phyloP scores from a whole-genome alignment of 2,113 vertebrate genomes.

The Salvelinus alpinus region DNA sequence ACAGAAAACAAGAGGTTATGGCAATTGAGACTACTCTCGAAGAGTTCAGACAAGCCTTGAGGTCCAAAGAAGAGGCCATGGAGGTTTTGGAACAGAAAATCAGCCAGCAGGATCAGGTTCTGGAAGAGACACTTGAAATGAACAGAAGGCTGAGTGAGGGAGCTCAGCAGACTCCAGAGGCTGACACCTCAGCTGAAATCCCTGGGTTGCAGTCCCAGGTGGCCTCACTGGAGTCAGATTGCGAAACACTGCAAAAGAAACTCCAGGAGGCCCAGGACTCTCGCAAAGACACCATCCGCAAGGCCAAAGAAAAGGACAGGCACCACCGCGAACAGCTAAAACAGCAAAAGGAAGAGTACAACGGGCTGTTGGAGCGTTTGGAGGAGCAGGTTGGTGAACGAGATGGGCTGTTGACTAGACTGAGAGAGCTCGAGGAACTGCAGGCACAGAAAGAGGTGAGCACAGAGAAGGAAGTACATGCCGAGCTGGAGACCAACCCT shows the following conservation, averaged over 20 bases:
- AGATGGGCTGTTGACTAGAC: constrained; percentile 58
- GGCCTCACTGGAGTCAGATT: constrained; percentile 80
- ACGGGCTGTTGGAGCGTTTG: constrained; percentile 74
- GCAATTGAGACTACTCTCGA: constrained; percentile 72
- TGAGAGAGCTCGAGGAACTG: constrained; percentile 65
- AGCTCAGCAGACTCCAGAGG: constrained; percentile 31
- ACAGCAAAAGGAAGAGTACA: constrained; percentile 87
- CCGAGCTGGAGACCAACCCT: constrained; percentile 7
- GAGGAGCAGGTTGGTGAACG: constrained; percentile 76
- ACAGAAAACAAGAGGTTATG: constrained; percentile 56
- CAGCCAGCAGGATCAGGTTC: constrained; percentile 56
- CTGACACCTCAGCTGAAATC: constrained; percentile 46
- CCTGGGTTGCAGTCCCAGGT: constrained; percentile 70
- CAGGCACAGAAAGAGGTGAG: constrained; percentile 22
- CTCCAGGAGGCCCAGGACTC: constrained; percentile 83
- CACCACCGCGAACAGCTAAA: constrained; percentile 88
- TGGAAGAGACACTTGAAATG: constrained; percentile 54
- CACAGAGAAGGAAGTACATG: constrained; percentile 2
- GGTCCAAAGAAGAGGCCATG: constrained; percentile 66
- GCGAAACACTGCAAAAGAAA: constrained; percentile 83
- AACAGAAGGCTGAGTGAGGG: constrained; percentile 56
- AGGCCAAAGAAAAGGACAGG: constrained; percentile 88
- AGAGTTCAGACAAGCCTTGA: constrained; percentile 72
- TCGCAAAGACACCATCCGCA: constrained; percentile 85
- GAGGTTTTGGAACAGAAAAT: constrained; percentile 68